phyloP scores from a whole-genome alignment of 2,797 vertebrate species.

The Chanos chanos region DNA sequence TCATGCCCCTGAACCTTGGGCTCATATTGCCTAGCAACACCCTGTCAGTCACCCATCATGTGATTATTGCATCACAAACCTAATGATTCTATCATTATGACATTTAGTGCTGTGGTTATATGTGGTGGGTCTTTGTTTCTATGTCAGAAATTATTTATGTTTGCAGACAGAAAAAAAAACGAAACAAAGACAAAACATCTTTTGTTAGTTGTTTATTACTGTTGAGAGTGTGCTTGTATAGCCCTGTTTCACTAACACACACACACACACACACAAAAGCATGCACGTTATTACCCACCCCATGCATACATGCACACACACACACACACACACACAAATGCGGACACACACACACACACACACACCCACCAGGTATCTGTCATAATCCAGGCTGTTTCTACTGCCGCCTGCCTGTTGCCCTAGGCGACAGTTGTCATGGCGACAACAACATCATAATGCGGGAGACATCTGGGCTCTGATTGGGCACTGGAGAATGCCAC shows the following conservation, averaged over 20 bases:
- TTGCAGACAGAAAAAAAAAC: too few species aligned
- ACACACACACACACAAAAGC: slow-evolving; percentile 2
- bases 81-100: too few species aligned
- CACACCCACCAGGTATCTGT: neutral
- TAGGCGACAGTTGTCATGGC: slow-evolving; percentile 60
- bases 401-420: slow-evolving; percentile 51
- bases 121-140: too few species aligned
- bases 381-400: slow-evolving; percentile 46
- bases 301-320: slow-evolving; percentile 31
- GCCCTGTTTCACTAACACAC: neutral
- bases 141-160: too few species aligned
- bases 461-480: slow-evolving; percentile 55
- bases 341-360: slow-evolving; percentile 10
- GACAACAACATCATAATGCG: slow-evolving; percentile 52
- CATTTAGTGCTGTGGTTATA: too few species aligned
- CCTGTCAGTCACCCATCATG: too few species aligned
- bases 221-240: too few species aligned
- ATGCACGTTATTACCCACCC: neutral
- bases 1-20: too few species aligned
- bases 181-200: too few species aligned
- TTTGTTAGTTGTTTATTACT: too few species aligned
- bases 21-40: too few species aligned
- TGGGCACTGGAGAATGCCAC: slow-evolving; percentile 59
- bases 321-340: slow-evolving; percentile 24
- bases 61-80: too few species aligned